phyloP scores from a whole-genome alignment of 2,113 vertebrate genomes.

The Lucifuga dentata region DNA sequence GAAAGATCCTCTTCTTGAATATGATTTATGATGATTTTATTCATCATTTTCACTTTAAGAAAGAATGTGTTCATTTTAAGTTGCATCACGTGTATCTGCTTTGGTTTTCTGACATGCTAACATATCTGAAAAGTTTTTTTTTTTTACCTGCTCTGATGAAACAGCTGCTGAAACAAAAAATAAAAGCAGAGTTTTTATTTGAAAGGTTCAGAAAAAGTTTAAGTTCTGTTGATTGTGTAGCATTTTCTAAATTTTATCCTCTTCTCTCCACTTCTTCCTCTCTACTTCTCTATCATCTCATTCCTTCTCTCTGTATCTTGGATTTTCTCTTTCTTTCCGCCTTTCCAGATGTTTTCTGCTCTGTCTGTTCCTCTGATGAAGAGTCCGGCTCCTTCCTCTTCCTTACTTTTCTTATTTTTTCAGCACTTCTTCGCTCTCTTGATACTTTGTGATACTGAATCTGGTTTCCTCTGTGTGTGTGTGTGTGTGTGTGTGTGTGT shows the following conservation, averaged over 20 bases:
- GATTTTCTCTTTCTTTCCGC: slow-evolving; percentile 7
- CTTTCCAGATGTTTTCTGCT: slow-evolving; percentile 21
- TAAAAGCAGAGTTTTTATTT: too few relatives aligned
- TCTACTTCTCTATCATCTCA: not conserved
- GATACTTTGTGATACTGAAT: slow-evolving; percentile 4
- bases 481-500: not conserved
- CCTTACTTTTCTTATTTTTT: slow-evolving; percentile 31
- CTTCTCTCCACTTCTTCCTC: too few relatives aligned
- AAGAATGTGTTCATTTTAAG: not conserved
- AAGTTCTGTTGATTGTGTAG: too few relatives aligned
- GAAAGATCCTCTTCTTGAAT: not conserved
- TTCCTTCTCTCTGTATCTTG: not conserved
- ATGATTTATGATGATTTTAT: not conserved
- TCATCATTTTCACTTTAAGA: slow-evolving; percentile 16
- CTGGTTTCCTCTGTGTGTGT: slow-evolving; percentile 1
- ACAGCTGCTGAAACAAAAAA: too few relatives aligned
- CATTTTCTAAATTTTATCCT: too few relatives aligned
- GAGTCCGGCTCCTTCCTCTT: too few relatives aligned
- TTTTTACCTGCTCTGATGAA: too few relatives aligned
- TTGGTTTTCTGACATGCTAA: not conserved
- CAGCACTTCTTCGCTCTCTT: slow-evolving; percentile 19
- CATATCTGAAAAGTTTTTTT: too few relatives aligned
- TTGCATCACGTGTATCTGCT: not conserved
- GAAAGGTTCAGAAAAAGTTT: too few relatives aligned
- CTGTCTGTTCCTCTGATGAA: not conserved